These are phyloP conservation scores for Natrix natrix DNA, from an alignment of 2,797 vertebrate species.

Conservation along the genomic window DNA sequence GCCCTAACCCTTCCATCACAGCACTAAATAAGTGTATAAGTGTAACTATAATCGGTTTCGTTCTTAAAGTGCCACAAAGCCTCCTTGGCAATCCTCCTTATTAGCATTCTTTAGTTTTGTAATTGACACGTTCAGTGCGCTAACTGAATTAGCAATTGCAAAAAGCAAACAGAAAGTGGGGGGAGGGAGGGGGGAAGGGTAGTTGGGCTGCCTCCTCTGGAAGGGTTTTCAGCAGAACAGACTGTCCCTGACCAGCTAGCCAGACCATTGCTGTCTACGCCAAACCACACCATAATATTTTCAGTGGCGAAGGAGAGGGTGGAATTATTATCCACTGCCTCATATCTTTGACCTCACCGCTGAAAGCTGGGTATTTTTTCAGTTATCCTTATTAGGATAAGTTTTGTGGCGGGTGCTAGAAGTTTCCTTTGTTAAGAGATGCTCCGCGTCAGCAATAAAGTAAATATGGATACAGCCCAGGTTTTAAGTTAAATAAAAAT, in stretches of 20 bases:
- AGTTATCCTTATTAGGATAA: constrained; percentile 77
- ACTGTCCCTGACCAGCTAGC: constrained; percentile 59
- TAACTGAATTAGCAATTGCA: constrained; percentile 18
- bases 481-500: constrained; percentile 42
- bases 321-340: constrained; percentile 53
- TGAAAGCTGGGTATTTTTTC: constrained; percentile 39
- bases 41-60: not conserved
- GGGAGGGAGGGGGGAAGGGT: not conserved
- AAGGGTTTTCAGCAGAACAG: constrained; percentile 61
- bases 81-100: not conserved
- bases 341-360: constrained; percentile 69
- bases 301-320: constrained; percentile 64
- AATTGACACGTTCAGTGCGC: constrained; percentile 11
- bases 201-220: constrained; percentile 40
- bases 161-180: constrained; percentile 8
- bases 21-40: not conserved
- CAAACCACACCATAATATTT: constrained; percentile 77
- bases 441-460: constrained; percentile 69
- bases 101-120: not conserved
- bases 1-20: not conserved
- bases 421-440: constrained; percentile 60
- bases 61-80: not conserved
- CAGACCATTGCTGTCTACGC: constrained; percentile 68
- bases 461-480: constrained; percentile 29
- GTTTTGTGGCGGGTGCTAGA: constrained; percentile 46